Evolutionary conservation across 1,140 invertebrate species (phyloP).

Genomic region (Chelonus insularis): DNA sequence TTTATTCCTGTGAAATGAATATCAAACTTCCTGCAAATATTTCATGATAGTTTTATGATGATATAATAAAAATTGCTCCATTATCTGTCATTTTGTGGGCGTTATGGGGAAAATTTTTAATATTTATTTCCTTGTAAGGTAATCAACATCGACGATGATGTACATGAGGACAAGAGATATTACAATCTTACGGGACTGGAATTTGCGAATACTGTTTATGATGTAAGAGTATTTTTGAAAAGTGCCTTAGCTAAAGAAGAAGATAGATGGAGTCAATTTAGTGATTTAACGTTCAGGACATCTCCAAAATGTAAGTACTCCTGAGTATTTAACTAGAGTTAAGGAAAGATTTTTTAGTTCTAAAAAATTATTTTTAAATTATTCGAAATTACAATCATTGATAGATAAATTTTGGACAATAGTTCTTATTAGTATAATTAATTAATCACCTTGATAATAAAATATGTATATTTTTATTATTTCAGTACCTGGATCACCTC

Average conservation of each 20-base stretch:
- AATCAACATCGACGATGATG: conserved; percentile 45
- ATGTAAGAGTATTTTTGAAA: conserved; percentile 68
- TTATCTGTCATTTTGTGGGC: neutral
- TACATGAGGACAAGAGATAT: conserved; percentile 43
- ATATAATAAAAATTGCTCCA: too few species aligned
- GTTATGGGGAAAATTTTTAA: neutral
- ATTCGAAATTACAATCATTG: too few species aligned
- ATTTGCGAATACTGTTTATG: conserved; percentile 70
- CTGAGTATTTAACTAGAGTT: too few species aligned
- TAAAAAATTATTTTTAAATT: too few species aligned
- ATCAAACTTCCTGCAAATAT: conserved; percentile 18
- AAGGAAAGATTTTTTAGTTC: too few species aligned
- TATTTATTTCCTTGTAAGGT: conserved; percentile 36
- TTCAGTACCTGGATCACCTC: conserved; percentile 63
- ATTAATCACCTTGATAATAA: too few species aligned
- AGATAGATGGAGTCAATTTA: conserved; percentile 68
- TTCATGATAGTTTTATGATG: too few species aligned
- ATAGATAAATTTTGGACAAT: too few species aligned
- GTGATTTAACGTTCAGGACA: conserved; percentile 63
- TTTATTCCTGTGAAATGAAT: conserved; percentile 11
- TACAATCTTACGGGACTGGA: conserved; percentile 64
- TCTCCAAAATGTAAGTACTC: conserved; percentile 62
- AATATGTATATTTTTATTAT: too few species aligned
- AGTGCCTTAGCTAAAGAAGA: conserved; percentile 58
- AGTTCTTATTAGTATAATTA: too few species aligned